These are phyloP conservation scores for Muntiacus reevesi DNA, from an alignment of 2,113 vertebrate species.

Conservation along the genomic window DNA sequence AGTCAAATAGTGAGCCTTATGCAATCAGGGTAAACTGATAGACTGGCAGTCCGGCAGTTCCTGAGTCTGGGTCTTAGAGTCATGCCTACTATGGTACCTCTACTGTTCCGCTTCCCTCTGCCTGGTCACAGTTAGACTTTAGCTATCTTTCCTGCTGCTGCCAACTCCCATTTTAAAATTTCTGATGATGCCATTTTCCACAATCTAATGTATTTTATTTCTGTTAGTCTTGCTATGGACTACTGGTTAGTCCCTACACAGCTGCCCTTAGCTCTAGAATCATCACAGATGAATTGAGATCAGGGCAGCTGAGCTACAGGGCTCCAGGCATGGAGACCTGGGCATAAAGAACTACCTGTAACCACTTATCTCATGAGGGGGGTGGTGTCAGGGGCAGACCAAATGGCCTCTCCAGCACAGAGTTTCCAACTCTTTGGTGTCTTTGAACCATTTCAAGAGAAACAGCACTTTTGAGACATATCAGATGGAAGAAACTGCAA, in stretches of 20 bases:
- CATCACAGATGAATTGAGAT: not conserved
- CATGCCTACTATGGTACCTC: not conserved
- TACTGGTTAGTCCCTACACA: not conserved
- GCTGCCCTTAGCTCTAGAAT: not conserved
- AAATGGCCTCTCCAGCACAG: not conserved
- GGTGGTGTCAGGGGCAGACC: not conserved
- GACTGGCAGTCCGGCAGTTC: not conserved
- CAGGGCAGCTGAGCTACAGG: not conserved
- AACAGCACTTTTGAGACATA: not conserved
- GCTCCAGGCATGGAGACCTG: not conserved
- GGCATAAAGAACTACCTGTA: not conserved
- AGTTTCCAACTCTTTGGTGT: not conserved
- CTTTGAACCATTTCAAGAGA: not conserved
- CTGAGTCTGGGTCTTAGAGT: not conserved
- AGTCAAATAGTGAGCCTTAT: not conserved
- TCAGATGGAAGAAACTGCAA: not conserved
- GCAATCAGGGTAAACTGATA: not conserved
- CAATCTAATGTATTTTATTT: not conserved
- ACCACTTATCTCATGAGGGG: not conserved
- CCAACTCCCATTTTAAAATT: not conserved
- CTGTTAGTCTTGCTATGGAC: not conserved
- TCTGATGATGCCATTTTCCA: not conserved
- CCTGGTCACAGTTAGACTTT: not conserved
- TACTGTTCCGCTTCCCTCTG: fast-evolving
- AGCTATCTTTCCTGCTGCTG: not conserved